Percentiles rank a stretch among this genome's conserved stretches.
These are phyloP conservation scores for Patagioenas fasciata DNA, from an alignment of 2,113 vertebrate genomes.

Conservation along the genomic window DNA sequence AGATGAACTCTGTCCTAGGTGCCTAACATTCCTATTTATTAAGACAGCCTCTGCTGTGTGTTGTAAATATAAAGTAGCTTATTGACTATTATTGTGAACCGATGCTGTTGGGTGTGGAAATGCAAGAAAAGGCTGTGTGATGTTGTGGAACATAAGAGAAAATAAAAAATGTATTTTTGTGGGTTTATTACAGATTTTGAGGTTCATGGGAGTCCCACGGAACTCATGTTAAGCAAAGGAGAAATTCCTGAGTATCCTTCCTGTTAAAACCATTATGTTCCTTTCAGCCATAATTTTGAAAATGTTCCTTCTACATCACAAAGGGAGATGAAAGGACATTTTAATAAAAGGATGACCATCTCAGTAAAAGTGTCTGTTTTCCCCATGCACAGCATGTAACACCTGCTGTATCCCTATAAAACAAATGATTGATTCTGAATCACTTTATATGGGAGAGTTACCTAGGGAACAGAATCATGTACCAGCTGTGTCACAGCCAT, in stretches of 20 bases:
- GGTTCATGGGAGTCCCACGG: background rate
- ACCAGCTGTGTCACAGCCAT: conserved; percentile 8
- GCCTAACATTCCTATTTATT: background rate
- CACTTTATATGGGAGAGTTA: background rate
- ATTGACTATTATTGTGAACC: background rate
- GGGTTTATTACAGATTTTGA: background rate
- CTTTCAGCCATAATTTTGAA: background rate
- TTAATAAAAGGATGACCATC: conserved; percentile 31
- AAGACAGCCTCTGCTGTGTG: background rate
- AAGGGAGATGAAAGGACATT: background rate
- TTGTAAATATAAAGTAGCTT: background rate
- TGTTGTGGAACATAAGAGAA: background rate
- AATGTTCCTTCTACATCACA: background rate
- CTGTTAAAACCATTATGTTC: background rate
- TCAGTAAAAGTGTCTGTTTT: background rate
- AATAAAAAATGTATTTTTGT: background rate
- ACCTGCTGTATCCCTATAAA: background rate
- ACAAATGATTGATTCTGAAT: background rate
- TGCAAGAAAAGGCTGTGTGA: background rate
- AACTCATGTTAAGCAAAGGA: background rate
- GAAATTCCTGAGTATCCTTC: background rate
- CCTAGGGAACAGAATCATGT: conserved; percentile 24
- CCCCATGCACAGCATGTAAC: background rate
- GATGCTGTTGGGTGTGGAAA: background rate
- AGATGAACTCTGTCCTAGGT: background rate